Base-by-base conservation (phyloP, 2,888 invertebrate genomes). In the Thelaira solivaga region DNA sequence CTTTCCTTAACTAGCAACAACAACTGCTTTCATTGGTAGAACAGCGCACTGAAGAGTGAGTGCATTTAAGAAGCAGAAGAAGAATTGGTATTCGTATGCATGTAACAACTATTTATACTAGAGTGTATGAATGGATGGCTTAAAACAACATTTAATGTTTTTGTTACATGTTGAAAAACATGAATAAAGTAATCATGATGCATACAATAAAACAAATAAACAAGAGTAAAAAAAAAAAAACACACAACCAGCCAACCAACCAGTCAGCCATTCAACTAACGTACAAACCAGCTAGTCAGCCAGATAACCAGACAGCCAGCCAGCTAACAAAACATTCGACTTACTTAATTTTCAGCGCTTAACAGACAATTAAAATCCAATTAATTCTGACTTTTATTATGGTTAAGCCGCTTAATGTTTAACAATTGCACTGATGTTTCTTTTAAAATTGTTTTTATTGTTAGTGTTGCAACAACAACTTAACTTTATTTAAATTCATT, bases 331-430 rank as follows among this genome's bases (percentile, higher is more conserved):
- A 75, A 73, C 75, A 62, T 72, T 68, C 64, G 59, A 73, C 75
- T 75, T 68, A 80, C 76, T 78, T 82, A 76, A 80, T 79, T 78
- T 81, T 81, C 81, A 76, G 74, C 81, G 81, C 81, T 86, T 86
- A 87, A 87, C 86, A 87, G 88, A 88, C 86, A 87, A 87, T 87
- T 87, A 88, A 88, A 88, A 88, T 88, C 88, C 88, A 88, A 88
- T 88, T 88, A 88, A 88, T 88, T 88, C 87, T 88, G 88, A 88
- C 88, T 86, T 88, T 88, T 88, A 88, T 88, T 88, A 86, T 86
- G 86, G 83, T 77, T 87, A 87, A 86, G 86, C 85, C 86, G 86
- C 82, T 84, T 76, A 81, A 80, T 81, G 82, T 78, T 78, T 71
- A 78, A 78, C 78, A 78, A 78, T 78, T 76, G 77, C 67, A 59